Evolutionary conservation across 2,113 vertebrate species (phyloP), one percentile per base, ranked within the genome.

Genomic region (Bubalus kerabau): DNA sequence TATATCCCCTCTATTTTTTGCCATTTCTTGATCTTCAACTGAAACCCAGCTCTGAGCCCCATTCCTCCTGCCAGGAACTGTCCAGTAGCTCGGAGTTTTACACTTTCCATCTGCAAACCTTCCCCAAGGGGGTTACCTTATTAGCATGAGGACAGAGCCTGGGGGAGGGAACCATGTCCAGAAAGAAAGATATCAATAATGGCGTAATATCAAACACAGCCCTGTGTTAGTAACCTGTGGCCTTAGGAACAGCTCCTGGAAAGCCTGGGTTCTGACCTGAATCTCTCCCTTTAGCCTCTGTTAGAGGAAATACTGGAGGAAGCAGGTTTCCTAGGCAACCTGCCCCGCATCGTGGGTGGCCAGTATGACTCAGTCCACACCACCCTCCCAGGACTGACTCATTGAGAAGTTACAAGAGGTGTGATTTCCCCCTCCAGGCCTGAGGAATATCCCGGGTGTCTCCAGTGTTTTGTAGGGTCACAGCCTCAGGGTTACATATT

Each of bases 361-460:
- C 56, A 16, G 17, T 86, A 60, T 11, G 4, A 87, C 91, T 88
- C 3, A 32, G 48, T 81, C 48, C 19, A 52, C 81, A 85, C 60
- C 94, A 88, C 54, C 15, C 23, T 92, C 54, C 12, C 23, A 87
- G 80, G 54, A 78, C 90, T 97, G 98, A 97, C 91, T 98, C 91
- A 97, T 32, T n/a, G 85, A 85, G 52, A 91, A 52, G 64, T 96
- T 88, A 78, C 67, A 67, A 26, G 57, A 71, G 48, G 23, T 5
- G 88, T 97, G 88, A 97, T 97, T 98, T 97, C 91, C 97, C 96
- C 96, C 96, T 95, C 1, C 2, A 86, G 90, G 76, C 60, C 87
- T 23, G 46, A 92, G 95, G 95, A 97, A 95, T 96, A 60, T 50
- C 88, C 93, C 93, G 60, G 82, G 1, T 52, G 90, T 50, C 88